Conservation (phyloP, 2,113 vertebrate species). For the Promerops cafer region DNA sequence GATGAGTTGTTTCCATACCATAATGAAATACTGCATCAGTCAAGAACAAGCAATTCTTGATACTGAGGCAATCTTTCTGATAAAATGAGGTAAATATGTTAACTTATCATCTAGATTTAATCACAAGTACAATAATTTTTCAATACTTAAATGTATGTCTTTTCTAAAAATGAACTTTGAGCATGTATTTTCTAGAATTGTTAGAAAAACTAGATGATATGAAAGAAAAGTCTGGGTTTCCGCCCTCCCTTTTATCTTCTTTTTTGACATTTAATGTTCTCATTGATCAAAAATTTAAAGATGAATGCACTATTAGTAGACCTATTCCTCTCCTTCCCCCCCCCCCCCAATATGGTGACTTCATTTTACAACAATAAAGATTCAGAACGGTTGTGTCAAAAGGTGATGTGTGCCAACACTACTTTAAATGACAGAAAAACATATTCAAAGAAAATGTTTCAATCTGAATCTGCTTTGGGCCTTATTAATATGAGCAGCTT, state of each 20-base stretch:
- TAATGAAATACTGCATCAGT: conserved; percentile 64
- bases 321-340: background rate
- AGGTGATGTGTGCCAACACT: conserved; percentile 43
- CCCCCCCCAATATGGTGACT: conserved; percentile 30
- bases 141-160: conserved; percentile 37
- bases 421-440: conserved; percentile 24
- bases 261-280: conserved; percentile 38
- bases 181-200: conserved; percentile 72
- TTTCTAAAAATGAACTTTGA: conserved; percentile 67
- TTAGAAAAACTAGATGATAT: conserved; percentile 62
- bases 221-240: conserved; percentile 23
- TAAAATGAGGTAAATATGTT: conserved; percentile 65
- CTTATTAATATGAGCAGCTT: conserved; percentile 19
- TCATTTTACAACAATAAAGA: conserved; percentile 70
- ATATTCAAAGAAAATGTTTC: conserved; percentile 3
- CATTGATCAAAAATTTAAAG: conserved; percentile 48
- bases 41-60: conserved; percentile 58
- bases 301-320: conserved; percentile 60
- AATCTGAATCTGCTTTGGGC: background rate
- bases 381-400: conserved; percentile 53
- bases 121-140: conserved; percentile 55
- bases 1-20: conserved; percentile 64
- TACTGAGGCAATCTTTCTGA: conserved; percentile 63
- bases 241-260: conserved; percentile 31
- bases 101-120: conserved; percentile 67